These are phyloP conservation scores for Chaitophorus viminalis DNA, from an alignment of 2,888 invertebrate genomes.

Conservation along the genomic window DNA sequence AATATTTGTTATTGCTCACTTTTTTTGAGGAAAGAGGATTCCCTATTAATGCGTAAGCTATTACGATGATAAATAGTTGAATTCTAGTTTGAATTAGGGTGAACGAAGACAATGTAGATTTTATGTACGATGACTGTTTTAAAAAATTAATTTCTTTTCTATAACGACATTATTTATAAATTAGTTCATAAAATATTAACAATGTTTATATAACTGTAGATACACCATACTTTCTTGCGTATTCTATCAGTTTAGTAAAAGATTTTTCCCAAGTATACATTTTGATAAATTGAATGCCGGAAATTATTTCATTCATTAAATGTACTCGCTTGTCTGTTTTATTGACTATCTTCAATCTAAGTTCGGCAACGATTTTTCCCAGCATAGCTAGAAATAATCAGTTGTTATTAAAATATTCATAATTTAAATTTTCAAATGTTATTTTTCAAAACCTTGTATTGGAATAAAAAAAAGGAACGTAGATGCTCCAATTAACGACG, in stretches of 20 bases:
- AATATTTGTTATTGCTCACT: too few relatives aligned
- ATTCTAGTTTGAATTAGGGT: constrained; percentile 78
- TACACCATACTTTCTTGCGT: constrained; percentile 76
- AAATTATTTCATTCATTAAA: constrained; percentile 89
- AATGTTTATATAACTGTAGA: neutral
- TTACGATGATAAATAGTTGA: too few relatives aligned
- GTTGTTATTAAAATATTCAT: too few relatives aligned
- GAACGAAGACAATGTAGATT: constrained; percentile 78
- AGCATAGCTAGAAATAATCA: constrained; percentile 71
- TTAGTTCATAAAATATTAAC: too few relatives aligned
- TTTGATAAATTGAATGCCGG: constrained; percentile 88
- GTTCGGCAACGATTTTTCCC: constrained; percentile 80
- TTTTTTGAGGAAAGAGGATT: too few relatives aligned
- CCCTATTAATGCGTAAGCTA: too few relatives aligned
- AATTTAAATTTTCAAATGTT: neutral
- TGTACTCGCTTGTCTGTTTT: constrained; percentile 90
- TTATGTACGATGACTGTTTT: constrained; percentile 75
- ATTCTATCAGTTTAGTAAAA: constrained; percentile 78
- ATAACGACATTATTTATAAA: neutral
- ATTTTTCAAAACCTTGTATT: constrained; percentile 72
- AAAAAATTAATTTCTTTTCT: constrained; percentile 78
- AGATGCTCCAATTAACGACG: constrained; percentile 77
- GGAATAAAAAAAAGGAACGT: constrained; percentile 79
- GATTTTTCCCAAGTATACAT: constrained; percentile 93
- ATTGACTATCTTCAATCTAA: constrained; percentile 82